These are phyloP conservation scores for Acipenser transmontanus DNA, from an alignment of 2,797 vertebrate species.

Conservation along the genomic window DNA sequence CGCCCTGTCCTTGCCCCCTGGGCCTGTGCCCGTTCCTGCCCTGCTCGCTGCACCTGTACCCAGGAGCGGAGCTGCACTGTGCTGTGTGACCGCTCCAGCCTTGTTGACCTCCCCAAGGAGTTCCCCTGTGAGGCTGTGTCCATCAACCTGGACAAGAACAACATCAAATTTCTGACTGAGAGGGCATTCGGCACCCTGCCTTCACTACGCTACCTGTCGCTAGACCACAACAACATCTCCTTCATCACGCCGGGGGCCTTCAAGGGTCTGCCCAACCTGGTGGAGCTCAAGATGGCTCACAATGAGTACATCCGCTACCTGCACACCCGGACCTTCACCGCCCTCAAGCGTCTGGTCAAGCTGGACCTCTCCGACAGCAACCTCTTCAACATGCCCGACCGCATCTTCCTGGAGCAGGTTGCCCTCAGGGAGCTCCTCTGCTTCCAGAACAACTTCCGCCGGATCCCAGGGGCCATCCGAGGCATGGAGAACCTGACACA, in stretches of 20 bases:
- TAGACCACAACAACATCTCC: constrained; percentile 95
- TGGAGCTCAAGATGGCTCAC: constrained; percentile 82
- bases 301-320: constrained; percentile 91
- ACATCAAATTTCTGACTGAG: constrained; percentile 84
- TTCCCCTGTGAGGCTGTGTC: constrained; percentile 84
- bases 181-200: constrained; percentile 88
- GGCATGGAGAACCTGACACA: constrained; percentile 90
- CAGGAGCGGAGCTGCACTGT: constrained; percentile 81
- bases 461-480: constrained; percentile 79
- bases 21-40: constrained; percentile 80
- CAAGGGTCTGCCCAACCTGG: constrained; percentile 82
- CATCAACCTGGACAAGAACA: constrained; percentile 90
- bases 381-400: constrained; percentile 90
- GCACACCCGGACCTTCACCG: constrained; percentile 81
- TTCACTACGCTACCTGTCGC: constrained; percentile 72
- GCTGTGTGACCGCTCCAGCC: constrained; percentile 73
- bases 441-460: constrained; percentile 87
- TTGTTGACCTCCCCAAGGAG: constrained; percentile 74
- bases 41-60: constrained; percentile 73
- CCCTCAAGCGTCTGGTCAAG: constrained; percentile 69
- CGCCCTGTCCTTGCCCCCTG: constrained; percentile 50
- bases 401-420: constrained; percentile 82
- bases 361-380: constrained; percentile 87
- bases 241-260: constrained; percentile 96
- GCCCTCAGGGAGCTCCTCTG: constrained; percentile 76